Evolutionary conservation across 2,797 vertebrate genomes (phyloP), one percentile per base, ranked within the genome.

Genomic region (Anniella stebbinsi): DNA sequence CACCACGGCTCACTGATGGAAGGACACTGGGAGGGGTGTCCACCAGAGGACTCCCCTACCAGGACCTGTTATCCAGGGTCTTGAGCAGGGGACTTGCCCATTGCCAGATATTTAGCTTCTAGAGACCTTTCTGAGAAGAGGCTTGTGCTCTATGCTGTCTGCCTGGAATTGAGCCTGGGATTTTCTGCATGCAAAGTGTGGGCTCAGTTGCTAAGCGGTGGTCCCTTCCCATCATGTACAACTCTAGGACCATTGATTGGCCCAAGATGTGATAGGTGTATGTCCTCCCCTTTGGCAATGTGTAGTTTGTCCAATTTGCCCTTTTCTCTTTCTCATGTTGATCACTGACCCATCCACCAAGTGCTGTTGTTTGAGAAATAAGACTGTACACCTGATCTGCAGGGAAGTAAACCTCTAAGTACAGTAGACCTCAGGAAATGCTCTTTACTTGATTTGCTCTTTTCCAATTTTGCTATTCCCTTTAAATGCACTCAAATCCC

Each of bases 341-440:
- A 96, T 95, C 94, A 92, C 95, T 95, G 95, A 96, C 72, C 80
- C 94, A 94, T 92, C 93, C 91, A 96, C 90, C 92, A 94, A 93
- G 93, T 88, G 91, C 94, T 93, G 93, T 92, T 92, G 93, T 94
- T 94, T 94, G 93, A 94, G 91, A 95, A 94, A 96, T 92, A 95
- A 92, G 94, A 93, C 82, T 93, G 94, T 94, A 95, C 93, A 93
- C 89, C 94, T 93, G 92, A 86, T 95, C 69, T 60, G 81, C 67
- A 38, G 88, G 66, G 91, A 86, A 67, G 84, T 87, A 48, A 92
- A 91, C 92, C 92, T 90, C 91, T 93, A 94, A 91, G 80, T 77
- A 86, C 93, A 92, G 80, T 66, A 84, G 80, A 45, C 87, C 89
- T 88, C 38, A 89, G 84, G 90, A 94, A 83, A 84, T 78, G 86